Conservation (phyloP, 2,888 invertebrate species). For the Sinopyrophorus schimmeli region DNA sequence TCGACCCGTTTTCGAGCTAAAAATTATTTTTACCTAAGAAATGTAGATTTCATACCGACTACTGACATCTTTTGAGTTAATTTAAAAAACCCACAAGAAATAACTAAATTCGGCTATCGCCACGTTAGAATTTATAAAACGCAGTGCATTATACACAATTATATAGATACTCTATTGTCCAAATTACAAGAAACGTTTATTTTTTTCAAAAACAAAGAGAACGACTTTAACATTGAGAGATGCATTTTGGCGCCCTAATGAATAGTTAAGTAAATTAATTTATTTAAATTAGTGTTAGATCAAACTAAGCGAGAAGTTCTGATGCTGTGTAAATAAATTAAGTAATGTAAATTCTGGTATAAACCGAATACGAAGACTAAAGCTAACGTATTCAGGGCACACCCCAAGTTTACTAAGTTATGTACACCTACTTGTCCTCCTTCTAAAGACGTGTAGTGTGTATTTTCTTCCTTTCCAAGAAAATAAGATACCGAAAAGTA, state of each 20-base stretch:
- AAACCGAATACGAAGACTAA: constrained; percentile 26
- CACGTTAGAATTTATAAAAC: no score
- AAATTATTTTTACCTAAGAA: no score
- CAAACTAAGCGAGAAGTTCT: constrained; percentile 34
- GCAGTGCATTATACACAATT: no score
- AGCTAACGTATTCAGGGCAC: constrained; percentile 32
- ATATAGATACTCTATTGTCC: no score
- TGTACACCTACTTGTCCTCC: constrained; percentile 32
- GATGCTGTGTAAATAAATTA: constrained; percentile 34
- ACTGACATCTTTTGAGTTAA: no score
- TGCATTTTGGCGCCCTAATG: constrained; percentile 27
- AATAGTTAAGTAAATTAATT: constrained; percentile 32
- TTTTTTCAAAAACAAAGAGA: no score
- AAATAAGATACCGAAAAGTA: constrained; percentile 5
- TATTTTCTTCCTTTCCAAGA: constrained; percentile 21
- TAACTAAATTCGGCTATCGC: no score
- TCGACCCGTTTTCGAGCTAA: no score
- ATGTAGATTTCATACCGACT: no score
- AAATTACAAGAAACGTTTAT: no score
- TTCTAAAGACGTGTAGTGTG: constrained; percentile 24
- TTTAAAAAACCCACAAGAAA: no score
- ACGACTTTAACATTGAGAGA: constrained; percentile 4
- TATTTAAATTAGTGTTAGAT: constrained; percentile 32
- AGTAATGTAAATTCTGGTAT: constrained; percentile 33
- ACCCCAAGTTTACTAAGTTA: constrained; percentile 32